phyloP scores from a whole-genome alignment of 2,797 vertebrate species.

The Alosa sapidissima region DNA sequence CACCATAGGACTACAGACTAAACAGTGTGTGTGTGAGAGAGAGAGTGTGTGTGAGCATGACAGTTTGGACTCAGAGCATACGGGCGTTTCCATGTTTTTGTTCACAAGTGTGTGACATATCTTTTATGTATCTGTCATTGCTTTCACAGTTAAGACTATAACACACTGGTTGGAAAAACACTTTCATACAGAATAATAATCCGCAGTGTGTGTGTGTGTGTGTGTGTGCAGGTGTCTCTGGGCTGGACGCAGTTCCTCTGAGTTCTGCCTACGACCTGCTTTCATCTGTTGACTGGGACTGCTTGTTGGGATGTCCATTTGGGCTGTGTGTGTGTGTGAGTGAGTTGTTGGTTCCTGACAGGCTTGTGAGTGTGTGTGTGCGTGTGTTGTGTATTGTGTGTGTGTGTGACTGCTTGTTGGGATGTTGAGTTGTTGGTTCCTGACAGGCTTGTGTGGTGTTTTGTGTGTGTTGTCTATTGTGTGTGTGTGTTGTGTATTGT shows the following conservation, averaged over 20 bases:
- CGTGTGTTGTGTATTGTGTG: slow-evolving; percentile 56
- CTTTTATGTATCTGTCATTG: not conserved
- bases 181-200: slow-evolving; percentile 81
- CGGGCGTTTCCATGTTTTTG: not conserved
- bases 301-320: too few species aligned
- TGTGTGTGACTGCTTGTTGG: slow-evolving; percentile 69
- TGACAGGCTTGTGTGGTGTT: slow-evolving; percentile 32
- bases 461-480: slow-evolving; percentile 68
- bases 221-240: slow-evolving; percentile 28
- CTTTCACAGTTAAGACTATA: not conserved
- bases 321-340: slow-evolving; percentile 39
- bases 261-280: too few species aligned
- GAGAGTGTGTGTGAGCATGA: not conserved
- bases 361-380: slow-evolving; percentile 25
- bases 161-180: not conserved
- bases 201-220: slow-evolving; percentile 58
- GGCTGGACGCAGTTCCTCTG: slow-evolving; percentile 44
- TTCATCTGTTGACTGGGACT: too few species aligned
- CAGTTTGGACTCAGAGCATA: not conserved
- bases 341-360: slow-evolving; percentile 41
- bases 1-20: slow-evolving; percentile 39
- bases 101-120: not conserved
- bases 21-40: not conserved
- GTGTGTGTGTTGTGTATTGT: not conserved
- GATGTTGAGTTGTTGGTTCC: slow-evolving; percentile 47